Evolutionary conservation across 2,797 vertebrate genomes (phyloP), one percentile per base, ranked within the genome.

Genomic region (Microtus obscurus): DNA sequence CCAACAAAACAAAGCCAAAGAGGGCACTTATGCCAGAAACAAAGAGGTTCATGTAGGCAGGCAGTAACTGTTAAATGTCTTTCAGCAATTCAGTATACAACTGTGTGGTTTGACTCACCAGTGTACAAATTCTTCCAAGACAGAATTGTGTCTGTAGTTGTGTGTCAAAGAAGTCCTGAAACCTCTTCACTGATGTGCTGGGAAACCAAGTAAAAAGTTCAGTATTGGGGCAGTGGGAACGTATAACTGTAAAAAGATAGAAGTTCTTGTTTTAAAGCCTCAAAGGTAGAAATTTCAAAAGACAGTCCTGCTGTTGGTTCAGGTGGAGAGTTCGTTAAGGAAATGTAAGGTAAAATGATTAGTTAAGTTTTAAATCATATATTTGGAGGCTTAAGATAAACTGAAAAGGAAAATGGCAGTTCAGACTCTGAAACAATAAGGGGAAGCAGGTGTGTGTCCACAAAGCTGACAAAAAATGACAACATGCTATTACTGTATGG

Each of bases 241-340:
- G 16, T 48, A 31, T 37, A 6, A n/a, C 45, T 43, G 27, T 56
- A 34, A 21, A n/a, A 31, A 93, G 29, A 67, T 3, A 79, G 51
- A 73, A 45, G 27, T 25, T 89, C 63, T 80, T 83, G 13, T n/a
- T 93, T 87, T 43, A 19, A 82, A 91, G 79, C 6, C 8, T n/a
- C 81, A 69, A 87, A 69, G 79, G 69, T 53, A 37, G 29, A 34
- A 73, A 14, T 76, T 91, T 13, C 45, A 45, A 79, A 96, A 90
- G 63, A 73, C 56, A 7, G 0, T 9, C 4, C 19, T 78, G 73
- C 17, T 90, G 9, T 61, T 85, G n/a, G 6, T 16, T 81, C 45
- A 89, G 45, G 61, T 74, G 65, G n/a, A 78, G 40, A 82, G 31
- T 31, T 89, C 89, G 5, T n/a, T 78, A 78, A 90, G 56, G 56